phyloP scores from a whole-genome alignment of 2,888 invertebrate species.

The Drosophila neotestacea region DNA sequence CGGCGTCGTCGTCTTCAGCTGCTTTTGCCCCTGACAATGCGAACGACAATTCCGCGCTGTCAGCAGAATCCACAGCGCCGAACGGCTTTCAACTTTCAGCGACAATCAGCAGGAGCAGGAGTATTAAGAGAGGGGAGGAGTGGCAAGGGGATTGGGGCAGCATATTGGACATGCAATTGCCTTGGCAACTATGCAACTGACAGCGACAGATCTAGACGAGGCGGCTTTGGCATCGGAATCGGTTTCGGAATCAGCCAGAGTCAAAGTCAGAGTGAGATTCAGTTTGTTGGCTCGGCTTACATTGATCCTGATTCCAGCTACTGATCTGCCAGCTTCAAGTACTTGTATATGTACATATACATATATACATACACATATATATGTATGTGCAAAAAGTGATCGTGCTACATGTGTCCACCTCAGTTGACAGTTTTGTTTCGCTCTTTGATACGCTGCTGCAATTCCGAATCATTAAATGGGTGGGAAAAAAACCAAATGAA shows the following conservation, averaged over 20 bases:
- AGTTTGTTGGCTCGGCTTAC: slow-evolving; percentile 61
- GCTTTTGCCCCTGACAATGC: slow-evolving; percentile 67
- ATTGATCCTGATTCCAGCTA: slow-evolving; percentile 78
- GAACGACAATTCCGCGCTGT: slow-evolving; percentile 81
- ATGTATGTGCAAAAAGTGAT: slow-evolving; percentile 61
- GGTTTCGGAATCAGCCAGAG: slow-evolving; percentile 21
- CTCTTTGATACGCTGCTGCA: slow-evolving; percentile 66
- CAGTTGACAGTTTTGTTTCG: slow-evolving; percentile 81
- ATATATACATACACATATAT: neutral
- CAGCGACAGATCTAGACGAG: slow-evolving; percentile 83
- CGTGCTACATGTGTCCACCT: slow-evolving; percentile 77
- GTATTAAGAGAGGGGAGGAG: slow-evolving; percentile 3
- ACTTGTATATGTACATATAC: slow-evolving; percentile 10
- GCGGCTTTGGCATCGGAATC: slow-evolving; percentile 49
- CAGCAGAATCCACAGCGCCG: slow-evolving; percentile 65
- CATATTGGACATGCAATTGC: slow-evolving; percentile 79
- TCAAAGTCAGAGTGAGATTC: neutral
- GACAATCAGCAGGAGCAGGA: slow-evolving; percentile 56
- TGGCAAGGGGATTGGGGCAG: neutral
- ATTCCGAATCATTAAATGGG: slow-evolving; percentile 63
- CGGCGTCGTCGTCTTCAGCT: slow-evolving; percentile 44
- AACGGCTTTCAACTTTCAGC: slow-evolving; percentile 76
- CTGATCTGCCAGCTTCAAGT: slow-evolving; percentile 59
- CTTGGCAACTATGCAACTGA: slow-evolving; percentile 77
- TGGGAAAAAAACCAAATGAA: slow-evolving; percentile 42